phyloP scores from a whole-genome alignment of 2,797 vertebrate species.

The Arctocebus calabarensis region DNA sequence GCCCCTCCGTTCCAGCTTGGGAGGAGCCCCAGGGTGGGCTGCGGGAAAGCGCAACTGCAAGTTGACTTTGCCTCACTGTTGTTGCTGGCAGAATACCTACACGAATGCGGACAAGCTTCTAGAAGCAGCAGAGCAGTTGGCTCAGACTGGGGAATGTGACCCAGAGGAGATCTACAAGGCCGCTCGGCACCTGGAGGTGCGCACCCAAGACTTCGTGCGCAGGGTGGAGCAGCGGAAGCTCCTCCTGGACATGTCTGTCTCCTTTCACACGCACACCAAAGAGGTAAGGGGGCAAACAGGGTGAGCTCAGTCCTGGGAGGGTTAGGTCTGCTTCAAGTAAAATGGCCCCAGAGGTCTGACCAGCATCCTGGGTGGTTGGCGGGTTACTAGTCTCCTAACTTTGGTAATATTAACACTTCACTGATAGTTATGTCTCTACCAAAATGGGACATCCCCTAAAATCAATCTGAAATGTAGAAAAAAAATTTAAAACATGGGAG shows the following conservation, averaged over 20 bases:
- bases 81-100: constrained; percentile 95
- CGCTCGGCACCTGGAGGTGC: constrained; percentile 97
- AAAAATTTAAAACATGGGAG: too few species aligned
- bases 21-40: constrained; percentile 64
- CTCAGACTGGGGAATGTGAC: constrained; percentile 98
- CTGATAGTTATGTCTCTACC: not conserved
- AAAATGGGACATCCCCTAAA: not conserved
- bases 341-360: not conserved
- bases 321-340: not conserved
- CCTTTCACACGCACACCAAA: constrained; percentile 99
- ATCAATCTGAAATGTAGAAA: too few species aligned
- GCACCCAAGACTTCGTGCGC: constrained; percentile 98
- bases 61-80: constrained; percentile 79
- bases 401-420: not conserved
- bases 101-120: constrained; percentile 99
- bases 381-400: not conserved
- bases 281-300: constrained; percentile 90
- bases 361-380: not conserved
- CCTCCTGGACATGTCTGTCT: constrained; percentile 98
- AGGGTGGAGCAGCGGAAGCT: constrained; percentile 98
- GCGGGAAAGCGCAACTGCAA: constrained; percentile 59
- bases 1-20: constrained; percentile 28
- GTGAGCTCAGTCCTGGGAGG: not conserved
- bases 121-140: constrained; percentile 98
- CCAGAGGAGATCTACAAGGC: constrained; percentile 99